Conservation (phyloP, 2,113 vertebrate species). For the Bubalus kerabau region DNA sequence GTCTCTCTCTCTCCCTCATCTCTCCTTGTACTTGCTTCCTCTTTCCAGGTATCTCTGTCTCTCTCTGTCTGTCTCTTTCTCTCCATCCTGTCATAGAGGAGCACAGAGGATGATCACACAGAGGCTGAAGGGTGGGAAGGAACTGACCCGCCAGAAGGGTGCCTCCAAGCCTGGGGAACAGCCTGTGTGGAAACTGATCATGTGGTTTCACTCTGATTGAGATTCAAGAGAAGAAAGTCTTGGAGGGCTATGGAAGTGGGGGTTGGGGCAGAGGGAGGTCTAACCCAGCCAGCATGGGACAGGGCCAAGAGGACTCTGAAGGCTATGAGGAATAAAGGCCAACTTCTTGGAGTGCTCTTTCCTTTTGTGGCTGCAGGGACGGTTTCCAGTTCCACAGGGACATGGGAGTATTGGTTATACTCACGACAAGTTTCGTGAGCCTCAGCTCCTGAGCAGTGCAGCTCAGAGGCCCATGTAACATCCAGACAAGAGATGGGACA, state of each 20-base stretch:
- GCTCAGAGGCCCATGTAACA: not conserved
- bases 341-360: not conserved
- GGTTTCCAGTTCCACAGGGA: not conserved
- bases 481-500: not conserved
- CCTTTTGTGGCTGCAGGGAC: not conserved
- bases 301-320: not conserved
- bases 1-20: not conserved
- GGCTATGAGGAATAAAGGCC: not conserved
- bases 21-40: not conserved
- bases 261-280: not conserved
- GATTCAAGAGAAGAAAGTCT: not conserved
- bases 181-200: not conserved
- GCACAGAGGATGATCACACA: not conserved
- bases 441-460: not conserved
- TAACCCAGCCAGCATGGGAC: not conserved
- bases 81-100: not conserved
- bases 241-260: not conserved
- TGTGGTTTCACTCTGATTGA: not conserved
- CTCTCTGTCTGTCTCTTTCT: no score
- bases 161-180: not conserved
- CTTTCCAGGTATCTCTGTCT: not conserved
- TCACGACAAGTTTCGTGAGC: not conserved
- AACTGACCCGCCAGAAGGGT: not conserved
- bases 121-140: not conserved
- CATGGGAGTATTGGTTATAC: not conserved